Evolutionary conservation across 2,113 vertebrate species (phyloP).

Genomic region (Sander lucioperca): DNA sequence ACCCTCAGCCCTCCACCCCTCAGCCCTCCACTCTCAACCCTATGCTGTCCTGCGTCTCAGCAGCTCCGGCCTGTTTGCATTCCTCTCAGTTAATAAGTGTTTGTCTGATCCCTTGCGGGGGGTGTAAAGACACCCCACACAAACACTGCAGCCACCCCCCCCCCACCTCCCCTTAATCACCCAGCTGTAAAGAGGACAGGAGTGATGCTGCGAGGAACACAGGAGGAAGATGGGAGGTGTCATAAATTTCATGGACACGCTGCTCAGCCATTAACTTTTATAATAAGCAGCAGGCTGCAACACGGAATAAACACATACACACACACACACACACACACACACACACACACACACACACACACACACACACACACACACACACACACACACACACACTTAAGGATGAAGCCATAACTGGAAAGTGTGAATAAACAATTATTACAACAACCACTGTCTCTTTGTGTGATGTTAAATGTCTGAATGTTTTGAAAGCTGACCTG

Average conservation of each 20-base stretch:
- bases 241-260: constrained; percentile 50
- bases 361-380: not conserved
- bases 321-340: not conserved
- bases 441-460: not conserved
- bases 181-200: constrained; percentile 58
- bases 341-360: not conserved
- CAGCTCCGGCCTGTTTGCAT: constrained; percentile 84
- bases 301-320: not conserved
- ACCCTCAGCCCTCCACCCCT: not conserved
- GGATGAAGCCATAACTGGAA: not conserved
- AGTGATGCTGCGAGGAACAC: constrained; percentile 40
- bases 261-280: constrained; percentile 52
- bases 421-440: not conserved
- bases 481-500: not conserved
- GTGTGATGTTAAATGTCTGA: not conserved
- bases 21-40: constrained; percentile 36
- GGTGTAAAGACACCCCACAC: constrained; percentile 65
- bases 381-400: not conserved
- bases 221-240: constrained; percentile 16
- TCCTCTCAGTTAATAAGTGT: constrained; percentile 89
- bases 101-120: constrained; percentile 73
- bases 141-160: not conserved
- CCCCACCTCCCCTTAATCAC: constrained; percentile 19
- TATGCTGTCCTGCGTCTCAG: constrained; percentile 56
- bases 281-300: constrained; percentile 20